These are phyloP conservation scores for Pogona vitticeps DNA, from an alignment of 2,113 vertebrate species.

Conservation along the genomic window DNA sequence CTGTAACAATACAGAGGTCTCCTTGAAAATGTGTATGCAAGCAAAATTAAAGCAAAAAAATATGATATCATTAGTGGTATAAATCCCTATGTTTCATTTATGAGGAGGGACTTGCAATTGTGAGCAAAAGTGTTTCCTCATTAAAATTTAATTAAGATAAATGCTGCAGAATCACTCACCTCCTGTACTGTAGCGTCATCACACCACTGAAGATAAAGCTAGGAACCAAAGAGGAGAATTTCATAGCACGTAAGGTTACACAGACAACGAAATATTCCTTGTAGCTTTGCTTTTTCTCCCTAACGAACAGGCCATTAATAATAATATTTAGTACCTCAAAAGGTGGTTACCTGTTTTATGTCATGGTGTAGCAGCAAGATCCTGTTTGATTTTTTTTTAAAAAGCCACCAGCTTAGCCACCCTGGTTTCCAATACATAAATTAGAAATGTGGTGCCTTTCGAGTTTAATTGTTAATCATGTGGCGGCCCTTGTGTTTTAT, in stretches of 20 bases:
- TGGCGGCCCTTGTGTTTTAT: neutral
- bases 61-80: conserved; percentile 82
- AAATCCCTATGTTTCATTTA: conserved; percentile 92
- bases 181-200: conserved; percentile 92
- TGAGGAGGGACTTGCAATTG: conserved; percentile 86
- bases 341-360: neutral
- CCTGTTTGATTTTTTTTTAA: neutral
- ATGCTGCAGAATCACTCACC: conserved; percentile 88
- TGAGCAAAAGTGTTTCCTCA: conserved; percentile 90
- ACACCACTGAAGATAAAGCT: conserved; percentile 98
- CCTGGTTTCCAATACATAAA: neutral
- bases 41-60: conserved; percentile 82
- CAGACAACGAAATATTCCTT: conserved; percentile 43
- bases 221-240: conserved; percentile 75
- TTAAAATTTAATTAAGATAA: conserved; percentile 97
- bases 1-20: conserved; percentile 75
- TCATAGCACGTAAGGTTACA: conserved; percentile 60
- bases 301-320: conserved; percentile 24
- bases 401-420: too few species aligned
- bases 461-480: neutral
- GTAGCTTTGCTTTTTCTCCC: conserved; percentile 53
- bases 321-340: conserved; percentile 25
- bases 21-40: conserved; percentile 76
- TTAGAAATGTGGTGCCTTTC: neutral
- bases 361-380: neutral